Evolutionary conservation across 2,888 invertebrate species (phyloP).

Genomic region (Oxytorus armatus): DNA sequence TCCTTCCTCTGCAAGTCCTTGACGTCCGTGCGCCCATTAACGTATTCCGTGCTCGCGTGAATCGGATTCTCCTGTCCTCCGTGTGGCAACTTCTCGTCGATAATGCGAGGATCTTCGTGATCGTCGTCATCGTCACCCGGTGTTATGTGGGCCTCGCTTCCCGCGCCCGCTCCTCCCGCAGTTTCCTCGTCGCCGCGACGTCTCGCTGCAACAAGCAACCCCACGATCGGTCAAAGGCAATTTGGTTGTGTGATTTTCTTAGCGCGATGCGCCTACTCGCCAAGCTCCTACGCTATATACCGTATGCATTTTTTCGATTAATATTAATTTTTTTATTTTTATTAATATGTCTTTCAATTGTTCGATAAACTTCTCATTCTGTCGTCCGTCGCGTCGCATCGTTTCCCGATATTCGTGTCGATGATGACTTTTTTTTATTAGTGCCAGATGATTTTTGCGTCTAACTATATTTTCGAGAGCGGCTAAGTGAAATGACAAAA

Average conservation of each 20-base stretch:
- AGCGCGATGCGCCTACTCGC: neutral
- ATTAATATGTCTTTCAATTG: no score
- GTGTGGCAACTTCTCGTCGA: constrained; percentile 82
- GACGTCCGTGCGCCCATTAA: constrained; percentile 86
- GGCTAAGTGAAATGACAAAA: neutral
- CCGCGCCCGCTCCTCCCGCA: constrained; percentile 87
- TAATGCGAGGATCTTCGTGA: constrained; percentile 82
- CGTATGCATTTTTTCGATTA: neutral
- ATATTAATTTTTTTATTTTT: neutral
- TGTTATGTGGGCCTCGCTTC: constrained; percentile 87
- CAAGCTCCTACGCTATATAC: no score
- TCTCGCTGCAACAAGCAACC: constrained; percentile 85
- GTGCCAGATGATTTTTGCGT: neutral
- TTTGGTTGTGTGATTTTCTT: constrained; percentile 72
- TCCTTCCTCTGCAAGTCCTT: constrained; percentile 86
- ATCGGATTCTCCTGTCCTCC: constrained; percentile 83
- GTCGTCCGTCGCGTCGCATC: no score
- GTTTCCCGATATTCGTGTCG: neutral
- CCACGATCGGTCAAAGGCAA: constrained; percentile 84
- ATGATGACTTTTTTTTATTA: neutral
- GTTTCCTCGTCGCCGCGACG: constrained; percentile 86
- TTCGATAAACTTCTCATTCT: no score
- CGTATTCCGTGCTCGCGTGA: constrained; percentile 87
- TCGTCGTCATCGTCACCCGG: constrained; percentile 85
- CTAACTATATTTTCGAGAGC: neutral